These are phyloP conservation scores for Spea bombifrons DNA, from an alignment of 2,113 vertebrate species.

Conservation along the genomic window DNA sequence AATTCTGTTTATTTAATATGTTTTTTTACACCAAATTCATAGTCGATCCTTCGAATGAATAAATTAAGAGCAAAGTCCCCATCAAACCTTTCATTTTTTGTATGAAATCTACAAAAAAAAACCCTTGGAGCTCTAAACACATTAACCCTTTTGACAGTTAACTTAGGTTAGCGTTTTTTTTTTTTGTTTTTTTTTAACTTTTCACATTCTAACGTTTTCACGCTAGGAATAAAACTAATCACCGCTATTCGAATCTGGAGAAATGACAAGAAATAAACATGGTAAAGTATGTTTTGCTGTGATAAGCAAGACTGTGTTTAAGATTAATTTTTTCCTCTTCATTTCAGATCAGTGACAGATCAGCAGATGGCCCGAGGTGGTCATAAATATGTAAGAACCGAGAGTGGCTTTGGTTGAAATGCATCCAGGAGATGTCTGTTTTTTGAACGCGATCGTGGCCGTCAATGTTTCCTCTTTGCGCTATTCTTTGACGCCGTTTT, in stretches of 20 bases:
- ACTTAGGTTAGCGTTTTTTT: neutral
- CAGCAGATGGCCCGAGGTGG: slow-evolving; percentile 58
- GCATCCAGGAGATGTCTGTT: slow-evolving; percentile 31
- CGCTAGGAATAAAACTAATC: neutral
- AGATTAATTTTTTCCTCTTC: slow-evolving; percentile 52
- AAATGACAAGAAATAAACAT: slow-evolving; percentile 48
- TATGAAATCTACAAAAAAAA: too few species aligned
- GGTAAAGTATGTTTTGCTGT: slow-evolving; percentile 31
- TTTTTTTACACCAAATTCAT: too few species aligned
- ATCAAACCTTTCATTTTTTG: too few species aligned
- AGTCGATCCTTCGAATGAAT: too few species aligned
- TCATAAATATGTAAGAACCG: slow-evolving; percentile 57
- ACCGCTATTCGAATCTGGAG: slow-evolving; percentile 46
- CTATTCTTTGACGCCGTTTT: slow-evolving; percentile 6
- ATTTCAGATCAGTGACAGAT: slow-evolving; percentile 52
- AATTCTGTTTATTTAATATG: too few species aligned
- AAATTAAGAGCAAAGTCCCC: too few species aligned
- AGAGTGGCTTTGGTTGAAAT: slow-evolving; percentile 51
- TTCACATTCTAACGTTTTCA: slow-evolving; percentile 12
- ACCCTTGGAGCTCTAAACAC: neutral
- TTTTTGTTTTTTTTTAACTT: too few species aligned
- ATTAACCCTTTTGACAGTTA: neutral
- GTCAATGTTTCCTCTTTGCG: slow-evolving; percentile 37
- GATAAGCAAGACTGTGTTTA: slow-evolving; percentile 51
- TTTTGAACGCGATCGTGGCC: slow-evolving; percentile 33